Conservation (phyloP, 2,888 invertebrate genomes). For the Xanthia icteritia region DNA sequence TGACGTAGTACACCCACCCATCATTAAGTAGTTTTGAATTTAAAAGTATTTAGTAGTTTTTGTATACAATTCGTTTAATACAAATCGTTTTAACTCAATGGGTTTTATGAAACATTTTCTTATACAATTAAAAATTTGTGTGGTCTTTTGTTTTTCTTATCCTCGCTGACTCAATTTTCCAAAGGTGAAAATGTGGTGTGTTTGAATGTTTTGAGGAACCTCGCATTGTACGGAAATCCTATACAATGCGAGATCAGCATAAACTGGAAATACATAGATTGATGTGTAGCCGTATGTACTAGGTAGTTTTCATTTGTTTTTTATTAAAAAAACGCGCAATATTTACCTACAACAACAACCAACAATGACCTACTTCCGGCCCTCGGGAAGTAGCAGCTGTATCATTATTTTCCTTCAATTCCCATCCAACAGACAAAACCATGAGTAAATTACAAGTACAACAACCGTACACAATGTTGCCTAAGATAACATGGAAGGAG, state of each 20-base stretch:
- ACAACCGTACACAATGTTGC: slow-evolving; percentile 44
- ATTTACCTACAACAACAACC: slow-evolving; percentile 31
- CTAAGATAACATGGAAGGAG: slow-evolving; percentile 53
- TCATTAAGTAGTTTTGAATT: neutral
- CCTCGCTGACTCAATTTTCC: too few species aligned
- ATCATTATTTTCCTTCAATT: slow-evolving; percentile 63
- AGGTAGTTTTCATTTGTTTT: too few species aligned
- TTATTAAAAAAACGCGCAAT: neutral
- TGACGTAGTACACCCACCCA: neutral
- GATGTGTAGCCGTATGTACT: too few species aligned
- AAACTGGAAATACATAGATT: too few species aligned
- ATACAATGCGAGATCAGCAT: too few species aligned
- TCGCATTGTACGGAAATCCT: too few species aligned
- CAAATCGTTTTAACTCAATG: neutral
- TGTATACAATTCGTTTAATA: neutral
- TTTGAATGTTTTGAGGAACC: too few species aligned
- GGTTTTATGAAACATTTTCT: neutral
- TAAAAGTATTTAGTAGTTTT: neutral
- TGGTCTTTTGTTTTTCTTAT: neutral
- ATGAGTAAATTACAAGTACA: slow-evolving; percentile 62
- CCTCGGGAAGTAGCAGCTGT: slow-evolving; percentile 50
- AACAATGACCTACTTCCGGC: slow-evolving; percentile 57
- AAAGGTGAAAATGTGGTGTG: too few species aligned
- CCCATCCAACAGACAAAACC: slow-evolving; percentile 44
- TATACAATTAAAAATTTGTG: neutral